phyloP scores from a whole-genome alignment of 2,888 invertebrate species.

The Caradrina kadenii region DNA sequence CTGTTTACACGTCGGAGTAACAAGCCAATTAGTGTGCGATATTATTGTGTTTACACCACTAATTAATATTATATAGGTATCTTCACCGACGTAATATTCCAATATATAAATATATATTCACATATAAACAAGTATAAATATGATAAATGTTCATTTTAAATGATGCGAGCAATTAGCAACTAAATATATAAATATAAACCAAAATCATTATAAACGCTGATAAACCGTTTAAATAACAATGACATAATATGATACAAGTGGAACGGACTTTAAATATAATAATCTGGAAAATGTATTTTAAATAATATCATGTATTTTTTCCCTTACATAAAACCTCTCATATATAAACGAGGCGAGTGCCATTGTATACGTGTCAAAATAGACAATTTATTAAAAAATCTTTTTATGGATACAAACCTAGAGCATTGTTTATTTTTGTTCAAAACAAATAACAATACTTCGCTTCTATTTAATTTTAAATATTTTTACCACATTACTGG shows the following conservation, averaged over 20 bases:
- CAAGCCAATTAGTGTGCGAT: slow-evolving; percentile 62
- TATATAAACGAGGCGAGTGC: slow-evolving; percentile 2
- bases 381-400: slow-evolving; percentile 4
- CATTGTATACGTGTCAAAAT: slow-evolving; percentile 19
- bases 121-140: slow-evolving; percentile 46
- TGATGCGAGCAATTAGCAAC: slow-evolving; percentile 55
- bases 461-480: neutral
- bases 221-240: slow-evolving; percentile 35
- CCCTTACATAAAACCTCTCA: slow-evolving; percentile 17
- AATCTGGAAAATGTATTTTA: slow-evolving; percentile 13
- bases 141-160: slow-evolving; percentile 43
- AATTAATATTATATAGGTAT: slow-evolving; percentile 65
- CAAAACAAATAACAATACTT: neutral
- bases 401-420: slow-evolving; percentile 3
- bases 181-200: slow-evolving; percentile 36
- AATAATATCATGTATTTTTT: slow-evolving; percentile 7
- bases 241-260: slow-evolving; percentile 28
- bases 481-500: neutral
- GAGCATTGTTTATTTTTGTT: neutral
- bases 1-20: slow-evolving; percentile 61
- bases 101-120: slow-evolving; percentile 28
- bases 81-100: slow-evolving; percentile 39
- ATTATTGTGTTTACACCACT: slow-evolving; percentile 59
- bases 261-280: slow-evolving; percentile 7
- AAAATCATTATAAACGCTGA: slow-evolving; percentile 29